These are phyloP conservation scores for Sebastes oblongus DNA, from an alignment of 2,797 vertebrate species.

Conservation along the genomic window DNA sequence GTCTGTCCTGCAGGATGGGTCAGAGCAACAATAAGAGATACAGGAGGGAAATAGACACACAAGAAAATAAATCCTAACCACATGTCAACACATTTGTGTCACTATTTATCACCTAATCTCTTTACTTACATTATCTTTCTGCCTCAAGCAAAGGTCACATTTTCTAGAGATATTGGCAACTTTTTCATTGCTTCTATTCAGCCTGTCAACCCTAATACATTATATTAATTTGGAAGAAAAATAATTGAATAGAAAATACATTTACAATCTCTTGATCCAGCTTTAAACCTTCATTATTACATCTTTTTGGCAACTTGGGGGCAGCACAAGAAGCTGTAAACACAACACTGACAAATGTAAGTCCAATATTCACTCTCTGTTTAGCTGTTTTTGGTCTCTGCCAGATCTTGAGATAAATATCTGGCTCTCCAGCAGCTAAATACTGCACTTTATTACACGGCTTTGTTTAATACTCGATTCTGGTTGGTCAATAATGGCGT, in stretches of 20 bases:
- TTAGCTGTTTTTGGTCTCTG: too few relatives aligned
- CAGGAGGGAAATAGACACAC: background rate
- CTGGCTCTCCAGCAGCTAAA: background rate
- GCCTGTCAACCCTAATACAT: background rate
- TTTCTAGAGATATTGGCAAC: background rate
- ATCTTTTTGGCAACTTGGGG: background rate
- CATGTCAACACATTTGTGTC: background rate
- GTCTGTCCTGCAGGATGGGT: constrained; percentile 85
- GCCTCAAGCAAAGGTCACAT: background rate
- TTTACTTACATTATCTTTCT: background rate
- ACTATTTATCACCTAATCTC: background rate
- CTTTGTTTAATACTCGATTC: too few relatives aligned
- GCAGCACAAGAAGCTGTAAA: background rate
- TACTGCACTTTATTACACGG: background rate
- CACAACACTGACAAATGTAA: background rate
- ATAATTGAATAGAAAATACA: background rate
- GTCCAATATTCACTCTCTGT: too few relatives aligned
- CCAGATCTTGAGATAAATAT: background rate
- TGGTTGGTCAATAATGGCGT: too few relatives aligned
- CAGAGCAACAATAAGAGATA: background rate
- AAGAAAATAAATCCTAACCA: background rate
- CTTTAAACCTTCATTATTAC: background rate
- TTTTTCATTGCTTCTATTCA: background rate
- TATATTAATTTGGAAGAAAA: background rate
- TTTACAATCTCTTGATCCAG: background rate